Evolutionary conservation across 2,113 vertebrate genomes (phyloP).

Genomic region (Semicossyphus pulcher): DNA sequence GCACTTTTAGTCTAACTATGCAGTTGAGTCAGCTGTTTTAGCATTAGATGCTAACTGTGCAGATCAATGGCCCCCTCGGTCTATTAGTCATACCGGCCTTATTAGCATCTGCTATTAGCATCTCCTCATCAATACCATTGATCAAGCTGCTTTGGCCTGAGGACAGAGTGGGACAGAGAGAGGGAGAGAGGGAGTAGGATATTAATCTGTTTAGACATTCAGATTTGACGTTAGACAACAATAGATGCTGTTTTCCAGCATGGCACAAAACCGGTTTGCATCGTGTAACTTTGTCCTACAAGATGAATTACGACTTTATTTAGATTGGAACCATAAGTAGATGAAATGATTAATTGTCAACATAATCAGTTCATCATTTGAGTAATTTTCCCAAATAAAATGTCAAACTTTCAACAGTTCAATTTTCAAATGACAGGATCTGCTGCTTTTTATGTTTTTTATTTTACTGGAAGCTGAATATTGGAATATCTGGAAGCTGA

Average conservation of each 20-base stretch:
- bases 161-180: constrained; percentile 18
- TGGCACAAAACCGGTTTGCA: not conserved
- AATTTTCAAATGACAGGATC: too few relatives aligned
- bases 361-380: too few relatives aligned
- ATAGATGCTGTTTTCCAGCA: not conserved
- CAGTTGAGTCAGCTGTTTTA: constrained; percentile 78
- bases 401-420: too few relatives aligned
- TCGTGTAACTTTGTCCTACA: not conserved
- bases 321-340: not conserved
- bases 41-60: constrained; percentile 77
- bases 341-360: not conserved
- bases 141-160: constrained; percentile 57
- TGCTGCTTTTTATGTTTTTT: too few relatives aligned
- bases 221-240: not conserved
- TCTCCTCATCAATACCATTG: constrained; percentile 73
- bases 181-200: constrained; percentile 2
- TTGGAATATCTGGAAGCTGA: too few relatives aligned
- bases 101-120: constrained; percentile 79
- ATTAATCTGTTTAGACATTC: constrained; percentile 39
- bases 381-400: too few relatives aligned
- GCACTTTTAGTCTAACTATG: constrained; percentile 78
- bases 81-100: constrained; percentile 71
- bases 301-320: not conserved
- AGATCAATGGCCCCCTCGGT: constrained; percentile 74
- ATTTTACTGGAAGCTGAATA: too few relatives aligned